Evolutionary conservation across 1,140 invertebrate genomes (phyloP), one percentile per base, ranked within the genome.

Genomic region (Drosophila virilis): DNA sequence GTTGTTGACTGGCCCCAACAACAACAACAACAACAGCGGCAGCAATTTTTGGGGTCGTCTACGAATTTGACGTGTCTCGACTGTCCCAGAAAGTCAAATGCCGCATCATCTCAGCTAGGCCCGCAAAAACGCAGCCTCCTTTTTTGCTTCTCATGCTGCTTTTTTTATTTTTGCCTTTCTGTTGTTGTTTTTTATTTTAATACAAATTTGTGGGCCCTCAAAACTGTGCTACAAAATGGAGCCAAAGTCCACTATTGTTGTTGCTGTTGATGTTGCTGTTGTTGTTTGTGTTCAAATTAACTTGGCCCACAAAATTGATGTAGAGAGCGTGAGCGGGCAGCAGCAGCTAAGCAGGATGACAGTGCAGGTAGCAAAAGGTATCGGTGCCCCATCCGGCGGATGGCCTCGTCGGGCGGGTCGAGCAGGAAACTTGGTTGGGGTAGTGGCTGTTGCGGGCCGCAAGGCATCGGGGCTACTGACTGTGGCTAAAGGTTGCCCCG

Each of bases 91-190:
- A 68, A 79, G 70, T 79, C 83, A 86, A 88, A 83, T 83, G 83
- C 76, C 78, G 74, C 80, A 82, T 86, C 82, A 86, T 86, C 82
- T 70, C 68, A 88, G 78, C 72, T 61, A 74, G 75, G 59, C 22
- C 75, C 79, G 15, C 77, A 83, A 79, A 59, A 66, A 59, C 43
- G 17, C 1, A 17, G 8, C 66, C 66, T 59, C 17, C 1, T 7
- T 38, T 42, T 28, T 59, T 54, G 33, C 33, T 52, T 52, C 37
- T 52, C 50, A 52, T 54, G 37, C 17, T 8, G 48, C 12, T 46
- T 13, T 33, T 22, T 33, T n/a, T 57, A n/a, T 15, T 13, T 13
- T 22, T 2, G 22, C 22, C 15, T 57, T 71, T 35, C 35, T 59
- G 35, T 35, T 10, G n/a, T n/a, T 52, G 37, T 43, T 43, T 40